Percentiles rank a stretch among this genome's conserved stretches.
These are phyloP conservation scores for Echinarachnius parma DNA, from an alignment of 53 echinoderm and acorn worm genomes.

Conservation along the genomic window DNA sequence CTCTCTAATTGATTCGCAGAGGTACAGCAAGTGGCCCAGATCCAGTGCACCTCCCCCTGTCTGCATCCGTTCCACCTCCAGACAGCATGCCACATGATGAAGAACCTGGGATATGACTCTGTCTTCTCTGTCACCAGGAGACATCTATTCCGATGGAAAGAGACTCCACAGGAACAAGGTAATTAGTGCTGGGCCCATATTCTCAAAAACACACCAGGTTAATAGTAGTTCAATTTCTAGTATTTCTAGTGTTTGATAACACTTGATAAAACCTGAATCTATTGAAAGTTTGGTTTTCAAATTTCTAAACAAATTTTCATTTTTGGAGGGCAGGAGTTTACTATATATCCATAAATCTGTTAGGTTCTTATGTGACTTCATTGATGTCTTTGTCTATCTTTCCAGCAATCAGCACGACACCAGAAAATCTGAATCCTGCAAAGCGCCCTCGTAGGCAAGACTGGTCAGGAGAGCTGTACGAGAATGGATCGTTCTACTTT, in stretches of 20 bases:
- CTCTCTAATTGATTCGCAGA: constrained; percentile 44
- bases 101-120: constrained; percentile 74
- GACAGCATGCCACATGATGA: constrained; percentile 74
- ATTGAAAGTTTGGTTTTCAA: too few relatives aligned
- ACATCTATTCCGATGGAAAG: constrained; percentile 86
- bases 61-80: constrained; percentile 87
- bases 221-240: too few relatives aligned
- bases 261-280: too few relatives aligned
- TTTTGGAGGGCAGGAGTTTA: too few relatives aligned
- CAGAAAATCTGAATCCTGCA: constrained; percentile 80
- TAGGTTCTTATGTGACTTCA: not conserved
- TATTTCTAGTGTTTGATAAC: too few relatives aligned
- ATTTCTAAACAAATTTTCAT: too few relatives aligned
- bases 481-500: constrained; percentile 92
- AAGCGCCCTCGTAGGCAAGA: constrained; percentile 86
- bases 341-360: too few relatives aligned
- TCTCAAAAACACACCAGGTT: too few relatives aligned
- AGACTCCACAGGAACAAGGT: constrained; percentile 46
- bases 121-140: constrained; percentile 84
- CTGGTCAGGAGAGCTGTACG: constrained; percentile 87
- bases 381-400: not conserved
- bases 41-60: constrained; percentile 96
- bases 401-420: constrained; percentile 33
- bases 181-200: too few relatives aligned
- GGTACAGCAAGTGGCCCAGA: constrained; percentile 55